These are phyloP conservation scores for Anthrax anthrax DNA, from an alignment of 2,888 invertebrate genomes.

Conservation along the genomic window DNA sequence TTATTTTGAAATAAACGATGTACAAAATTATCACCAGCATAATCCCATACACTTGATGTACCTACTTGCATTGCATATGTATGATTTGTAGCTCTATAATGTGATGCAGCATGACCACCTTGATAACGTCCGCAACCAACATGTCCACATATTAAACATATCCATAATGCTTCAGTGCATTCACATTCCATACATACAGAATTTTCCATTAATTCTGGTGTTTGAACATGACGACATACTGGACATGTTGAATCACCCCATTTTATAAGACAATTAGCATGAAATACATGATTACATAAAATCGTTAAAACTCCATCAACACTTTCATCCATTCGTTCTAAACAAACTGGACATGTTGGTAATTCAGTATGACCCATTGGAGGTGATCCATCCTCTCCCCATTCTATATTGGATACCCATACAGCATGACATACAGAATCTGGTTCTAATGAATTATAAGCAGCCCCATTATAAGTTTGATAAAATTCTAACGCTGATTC, in stretches of 20 bases:
- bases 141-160: slow-evolving; percentile 96
- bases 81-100: slow-evolving; percentile 90
- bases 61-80: slow-evolving; percentile 95
- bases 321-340: slow-evolving; percentile 95
- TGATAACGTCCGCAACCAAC: slow-evolving; percentile 92
- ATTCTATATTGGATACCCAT: slow-evolving; percentile 88
- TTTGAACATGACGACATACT: slow-evolving; percentile 70
- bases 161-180: slow-evolving; percentile 78
- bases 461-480: slow-evolving; percentile 78
- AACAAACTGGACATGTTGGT: slow-evolving; percentile 74
- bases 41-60: slow-evolving; percentile 97
- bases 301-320: slow-evolving; percentile 95
- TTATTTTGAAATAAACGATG: slow-evolving; percentile 92
- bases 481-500: slow-evolving; percentile 83
- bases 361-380: slow-evolving; percentile 80
- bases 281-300: slow-evolving; percentile 96
- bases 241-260: slow-evolving; percentile 98
- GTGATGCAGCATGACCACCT: slow-evolving; percentile 86
- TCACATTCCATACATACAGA: slow-evolving; percentile 46
- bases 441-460: slow-evolving; percentile 87
- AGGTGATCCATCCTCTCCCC: slow-evolving; percentile 57
- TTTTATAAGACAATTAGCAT: slow-evolving; percentile 84
- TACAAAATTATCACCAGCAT: slow-evolving; percentile 86
- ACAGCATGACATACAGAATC: slow-evolving; percentile 85
- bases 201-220: slow-evolving; percentile 41